A percentile compares a stretch with the other conserved stretches of the same genome.
These are phyloP conservation scores for Cyprinodon tularosa DNA, from an alignment of 2,113 vertebrate genomes.

Conservation along the genomic window DNA sequence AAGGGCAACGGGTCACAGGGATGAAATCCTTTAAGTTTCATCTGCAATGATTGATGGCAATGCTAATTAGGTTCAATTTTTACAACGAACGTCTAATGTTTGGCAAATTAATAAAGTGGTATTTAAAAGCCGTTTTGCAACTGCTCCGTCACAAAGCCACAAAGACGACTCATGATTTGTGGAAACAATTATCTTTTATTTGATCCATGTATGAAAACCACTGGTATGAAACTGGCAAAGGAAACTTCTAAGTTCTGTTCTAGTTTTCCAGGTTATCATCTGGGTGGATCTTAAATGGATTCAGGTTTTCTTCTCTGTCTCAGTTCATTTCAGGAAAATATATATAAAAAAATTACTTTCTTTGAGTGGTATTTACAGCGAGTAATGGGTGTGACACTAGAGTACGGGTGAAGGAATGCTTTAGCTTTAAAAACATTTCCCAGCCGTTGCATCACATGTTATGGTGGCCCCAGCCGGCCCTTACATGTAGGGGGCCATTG, in stretches of 20 bases:
- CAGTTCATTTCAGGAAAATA: neutral
- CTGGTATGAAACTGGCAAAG: too few relatives aligned
- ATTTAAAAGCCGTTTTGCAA: neutral
- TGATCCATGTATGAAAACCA: too few relatives aligned
- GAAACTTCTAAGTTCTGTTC: neutral
- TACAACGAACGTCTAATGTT: neutral
- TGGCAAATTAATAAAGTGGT: neutral
- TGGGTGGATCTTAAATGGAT: neutral
- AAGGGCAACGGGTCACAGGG: too few relatives aligned
- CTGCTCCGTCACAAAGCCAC: neutral
- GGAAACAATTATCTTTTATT: too few relatives aligned
- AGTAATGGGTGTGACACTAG: neutral
- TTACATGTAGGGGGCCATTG: too few relatives aligned
- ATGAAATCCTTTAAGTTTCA: too few relatives aligned
- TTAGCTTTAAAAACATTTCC: too few relatives aligned
- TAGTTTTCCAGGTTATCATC: neutral
- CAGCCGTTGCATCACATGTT: too few relatives aligned
- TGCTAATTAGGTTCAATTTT: neutral
- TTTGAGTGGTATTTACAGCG: neutral
- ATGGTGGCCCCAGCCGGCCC: too few relatives aligned
- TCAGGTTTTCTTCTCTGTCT: neutral
- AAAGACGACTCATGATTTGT: neutral
- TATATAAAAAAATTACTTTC: neutral
- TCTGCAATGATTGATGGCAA: neutral
- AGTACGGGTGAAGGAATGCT: too few relatives aligned